Percentiles rank a stretch among this genome's conserved stretches.
Evolutionary conservation across 2,888 invertebrate species (phyloP).

Genomic region (Frankliniella fusca): DNA sequence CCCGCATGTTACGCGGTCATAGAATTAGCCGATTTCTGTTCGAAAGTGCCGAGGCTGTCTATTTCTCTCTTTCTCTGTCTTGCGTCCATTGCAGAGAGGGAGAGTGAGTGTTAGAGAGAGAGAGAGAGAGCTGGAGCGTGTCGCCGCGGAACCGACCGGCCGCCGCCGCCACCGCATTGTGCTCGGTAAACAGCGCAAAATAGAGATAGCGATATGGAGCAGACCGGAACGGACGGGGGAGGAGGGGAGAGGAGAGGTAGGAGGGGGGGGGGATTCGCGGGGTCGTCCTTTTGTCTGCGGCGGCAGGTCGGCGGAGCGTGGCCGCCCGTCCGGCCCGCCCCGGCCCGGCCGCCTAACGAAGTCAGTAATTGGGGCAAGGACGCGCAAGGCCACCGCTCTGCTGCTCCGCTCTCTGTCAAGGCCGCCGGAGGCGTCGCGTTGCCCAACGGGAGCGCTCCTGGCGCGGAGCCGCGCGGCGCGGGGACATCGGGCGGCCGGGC

Average conservation of each 20-base stretch:
- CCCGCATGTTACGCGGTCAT: neutral
- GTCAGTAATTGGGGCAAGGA: slow-evolving; percentile 16
- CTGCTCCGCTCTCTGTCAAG: neutral
- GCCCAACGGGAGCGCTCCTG: neutral
- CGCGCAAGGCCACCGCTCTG: neutral
- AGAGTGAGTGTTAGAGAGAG: too few species aligned
- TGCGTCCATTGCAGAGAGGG: neutral
- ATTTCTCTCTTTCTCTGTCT: too few species aligned
- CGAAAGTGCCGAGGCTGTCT: too few species aligned
- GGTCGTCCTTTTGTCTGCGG: slow-evolving; percentile 10
- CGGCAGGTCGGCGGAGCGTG: slow-evolving; percentile 1
- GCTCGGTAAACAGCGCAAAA: neutral
- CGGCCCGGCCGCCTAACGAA: slow-evolving; percentile 2
- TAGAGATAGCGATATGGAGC: neutral
- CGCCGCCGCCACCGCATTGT: neutral
- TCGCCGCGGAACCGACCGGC: neutral
- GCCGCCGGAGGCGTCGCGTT: neutral
- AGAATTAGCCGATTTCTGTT: too few species aligned
- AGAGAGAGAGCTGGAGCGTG: neutral
- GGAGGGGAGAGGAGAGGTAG: neutral
- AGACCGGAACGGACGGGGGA: neutral
- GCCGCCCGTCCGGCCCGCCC: neutral
- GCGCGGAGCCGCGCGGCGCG: too few species aligned
- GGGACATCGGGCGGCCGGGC: neutral
- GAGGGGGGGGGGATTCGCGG: neutral